Base-by-base conservation (phyloP, 2,888 invertebrate species). In the Xestia xanthographa region DNA sequence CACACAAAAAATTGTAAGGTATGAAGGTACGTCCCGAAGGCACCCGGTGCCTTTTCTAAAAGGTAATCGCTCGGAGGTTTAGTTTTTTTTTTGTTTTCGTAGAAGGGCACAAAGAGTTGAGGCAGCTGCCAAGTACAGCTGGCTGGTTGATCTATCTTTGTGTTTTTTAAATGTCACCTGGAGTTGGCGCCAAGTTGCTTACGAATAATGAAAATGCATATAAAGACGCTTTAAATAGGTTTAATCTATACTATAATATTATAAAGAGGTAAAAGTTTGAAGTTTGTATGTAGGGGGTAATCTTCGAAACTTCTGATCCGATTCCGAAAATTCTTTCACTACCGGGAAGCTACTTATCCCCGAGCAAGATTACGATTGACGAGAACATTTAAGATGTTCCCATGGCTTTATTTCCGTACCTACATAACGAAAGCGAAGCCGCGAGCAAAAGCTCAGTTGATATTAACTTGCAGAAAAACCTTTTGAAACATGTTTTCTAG, bases 81-180 rank as follows among this genome's bases (percentile, higher is more conserved):
- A 85, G 84, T 86, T 89, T 92, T 93, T 94, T 92, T 92, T 92
- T 89, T 83, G 80, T 90, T 92, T 94, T 92, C 93, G 87, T 92
- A 89, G 93, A 93, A 87, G 90, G 90, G 89, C 85, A 95, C 94
- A 95, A 94, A 94, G 95, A 93, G 92, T 91, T 92, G 89, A 90
- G 89, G 89, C 95, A 96, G 95, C 95, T 96, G 96, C 91, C 88
- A 82, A 84, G 84, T 93, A 92, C 95, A 96, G 94, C 95, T 94
- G 95, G 93, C 91, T 84, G 85, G 87, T 88, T 83, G 81, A 88
- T 85, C 87, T 88, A 87, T 88, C 86, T 86, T 86, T 80, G 80
- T 80, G 81, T 84, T 86, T 88, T 89, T 90, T 88, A 86, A 86
- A 89, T 90, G 88, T 91, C 93, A 93, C 90, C 91, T 92, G 91